Evolutionary conservation across 2,888 invertebrate species (phyloP).

Genomic region (Seira musarum): DNA sequence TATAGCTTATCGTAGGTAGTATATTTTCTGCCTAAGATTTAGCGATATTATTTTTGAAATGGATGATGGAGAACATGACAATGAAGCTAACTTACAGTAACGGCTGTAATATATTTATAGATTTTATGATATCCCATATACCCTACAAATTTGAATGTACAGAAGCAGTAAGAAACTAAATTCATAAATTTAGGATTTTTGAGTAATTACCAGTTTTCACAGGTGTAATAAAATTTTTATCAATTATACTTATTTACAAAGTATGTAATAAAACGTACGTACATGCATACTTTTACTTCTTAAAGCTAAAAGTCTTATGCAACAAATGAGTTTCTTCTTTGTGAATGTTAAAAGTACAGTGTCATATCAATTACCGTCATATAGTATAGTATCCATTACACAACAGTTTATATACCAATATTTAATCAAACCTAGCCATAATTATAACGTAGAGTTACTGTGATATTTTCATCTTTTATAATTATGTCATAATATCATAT

Average conservation of each 20-base stretch:
- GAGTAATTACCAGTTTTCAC: constrained; percentile 31
- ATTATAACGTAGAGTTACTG: too few species aligned
- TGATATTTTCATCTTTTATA: constrained; percentile 1
- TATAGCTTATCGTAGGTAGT: constrained; percentile 28
- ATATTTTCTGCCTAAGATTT: background rate
- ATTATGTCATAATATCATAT: constrained; percentile 16
- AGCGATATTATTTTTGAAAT: background rate
- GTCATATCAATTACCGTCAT: background rate
- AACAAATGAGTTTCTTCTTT: constrained; percentile 45
- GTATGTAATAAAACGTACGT: background rate
- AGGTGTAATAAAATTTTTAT: constrained; percentile 20
- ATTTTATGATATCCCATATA: background rate
- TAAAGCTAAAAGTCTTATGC: constrained; percentile 53
- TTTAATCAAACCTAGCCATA: background rate
- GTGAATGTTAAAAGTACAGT: constrained; percentile 31
- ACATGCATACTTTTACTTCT: constrained; percentile 19
- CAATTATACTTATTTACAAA: constrained; percentile 21
- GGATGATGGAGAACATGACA: constrained; percentile 15
- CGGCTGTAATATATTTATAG: background rate
- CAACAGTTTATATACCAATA: background rate
- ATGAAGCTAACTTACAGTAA: constrained; percentile 21
- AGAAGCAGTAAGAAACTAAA: constrained; percentile 58
- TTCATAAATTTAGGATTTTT: constrained; percentile 48
- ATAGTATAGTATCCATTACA: background rate
- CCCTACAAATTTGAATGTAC: constrained; percentile 10